Evolutionary conservation across 2,888 invertebrate genomes (phyloP), one percentile per base, ranked within the genome.

Genomic region (Cephus spinipes): DNA sequence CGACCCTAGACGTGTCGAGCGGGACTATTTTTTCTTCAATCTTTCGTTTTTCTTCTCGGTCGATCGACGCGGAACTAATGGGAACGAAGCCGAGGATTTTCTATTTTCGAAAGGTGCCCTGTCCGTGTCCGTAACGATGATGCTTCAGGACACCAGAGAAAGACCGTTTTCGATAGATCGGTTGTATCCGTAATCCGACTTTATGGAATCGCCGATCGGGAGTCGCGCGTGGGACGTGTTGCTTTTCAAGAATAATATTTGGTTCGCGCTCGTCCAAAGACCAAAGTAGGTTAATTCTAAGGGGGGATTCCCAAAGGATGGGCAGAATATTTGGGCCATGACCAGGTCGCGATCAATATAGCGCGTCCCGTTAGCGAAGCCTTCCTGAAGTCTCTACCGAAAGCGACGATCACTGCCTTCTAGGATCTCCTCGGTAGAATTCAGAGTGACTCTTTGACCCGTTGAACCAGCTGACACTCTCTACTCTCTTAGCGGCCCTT

Each of bases 251-350:
- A 55, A 55, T 55, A 55, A 55, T 55, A 55, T 55, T 55, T 55
- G 9, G 23, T 9, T 55, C 55, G 15, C 6, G 40, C 4, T 40
- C 40, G 15, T 15, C 9, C 15, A 55, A 55, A 55, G 0, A 78
- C 40, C 79, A 84, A 90, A 89, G 87, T 90, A 85, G 90, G 88
- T 89, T 89, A 87, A 87, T 87, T 87, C 87, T 87, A 84, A 88
- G 87, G 86, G 82, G 79, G 82, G 84, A 78, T 85, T 90, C 89
- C 89, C 87, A 85, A 88, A 89, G 88, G 89, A 90, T 87, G 86
- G 84, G 86, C 85, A 84, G 86, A 87, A 88, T 90, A 90, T 91
- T 91, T 90, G 87, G 90, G 89, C 89, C 90, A 90, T 88, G 89
- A 89, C 88, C 90, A 89, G 87, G 88, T 89, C 85, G 86, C 89